These are phyloP conservation scores for Acronicta alni DNA, from an alignment of 2,888 invertebrate species.

Conservation along the genomic window DNA sequence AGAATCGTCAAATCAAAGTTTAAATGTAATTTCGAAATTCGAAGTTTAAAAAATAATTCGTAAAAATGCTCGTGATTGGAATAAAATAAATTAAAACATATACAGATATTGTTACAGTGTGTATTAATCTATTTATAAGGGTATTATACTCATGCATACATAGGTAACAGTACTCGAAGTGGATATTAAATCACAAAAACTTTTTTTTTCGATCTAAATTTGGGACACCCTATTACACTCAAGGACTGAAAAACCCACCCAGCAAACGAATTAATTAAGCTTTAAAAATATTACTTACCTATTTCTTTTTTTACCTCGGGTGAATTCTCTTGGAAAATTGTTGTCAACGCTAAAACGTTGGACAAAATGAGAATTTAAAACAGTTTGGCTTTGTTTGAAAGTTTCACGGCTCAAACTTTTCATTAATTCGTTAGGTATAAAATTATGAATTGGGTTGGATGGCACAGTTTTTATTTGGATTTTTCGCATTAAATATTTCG, in stretches of 20 bases:
- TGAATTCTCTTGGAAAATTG: slow-evolving; percentile 25
- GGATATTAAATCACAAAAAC: not conserved
- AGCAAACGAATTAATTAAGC: slow-evolving; percentile 48
- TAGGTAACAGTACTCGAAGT: too few relatives aligned
- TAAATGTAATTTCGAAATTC: too few relatives aligned
- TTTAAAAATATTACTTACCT: slow-evolving; percentile 9
- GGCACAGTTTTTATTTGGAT: slow-evolving; percentile 13
- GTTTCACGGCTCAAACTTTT: slow-evolving; percentile 26
- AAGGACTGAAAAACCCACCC: slow-evolving; percentile 15
- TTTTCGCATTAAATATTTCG: slow-evolving; percentile 21
- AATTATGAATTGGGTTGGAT: slow-evolving; percentile 23
- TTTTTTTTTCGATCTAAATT: slow-evolving; percentile 3
- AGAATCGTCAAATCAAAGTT: too few relatives aligned
- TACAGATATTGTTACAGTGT: too few relatives aligned
- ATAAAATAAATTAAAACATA: too few relatives aligned
- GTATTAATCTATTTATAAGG: too few relatives aligned
- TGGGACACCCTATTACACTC: slow-evolving; percentile 17
- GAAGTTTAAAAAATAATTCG: too few relatives aligned
- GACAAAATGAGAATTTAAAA: slow-evolving; percentile 27
- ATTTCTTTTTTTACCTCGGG: not conserved
- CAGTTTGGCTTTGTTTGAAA: slow-evolving; percentile 36
- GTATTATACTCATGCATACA: too few relatives aligned
- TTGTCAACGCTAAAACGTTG: slow-evolving; percentile 25
- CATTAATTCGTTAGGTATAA: slow-evolving; percentile 29
- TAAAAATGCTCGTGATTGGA: too few relatives aligned